Base-by-base conservation (phyloP, 2,888 invertebrate genomes). In the Allacma fusca region DNA sequence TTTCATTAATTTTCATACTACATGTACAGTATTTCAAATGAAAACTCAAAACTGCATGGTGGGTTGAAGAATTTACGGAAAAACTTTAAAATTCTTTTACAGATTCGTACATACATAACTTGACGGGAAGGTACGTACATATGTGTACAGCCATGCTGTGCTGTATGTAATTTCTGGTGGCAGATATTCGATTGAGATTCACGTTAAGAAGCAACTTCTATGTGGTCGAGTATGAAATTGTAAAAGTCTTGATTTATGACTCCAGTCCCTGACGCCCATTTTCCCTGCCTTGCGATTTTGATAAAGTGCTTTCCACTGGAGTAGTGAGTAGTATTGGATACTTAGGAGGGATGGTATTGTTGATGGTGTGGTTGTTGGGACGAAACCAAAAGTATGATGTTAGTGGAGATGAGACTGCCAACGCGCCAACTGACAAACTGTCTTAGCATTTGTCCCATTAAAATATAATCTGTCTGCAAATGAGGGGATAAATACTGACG, bases 241-340 rank as follows among this genome's bases (percentile, higher is more conserved):
- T 50, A 50, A 13, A 50, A 50, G 50, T 57, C 62, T 74, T 74
- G 74, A 74, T 74, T 74, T 74, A 74, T 50, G 44, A 44, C 74
- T 29, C 26, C 13, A 67, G 28, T 23, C 34, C 24, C 59, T 50
- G 65, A 74, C 74, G 43, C 74, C 74, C 74, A 74, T 65, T 65
- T 64, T 73, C 70, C 23, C 50, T 50, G 70, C 50, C 26, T 40
- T 70, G 50, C 50, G 59, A 59, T 72, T 72, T 72, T 72, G 72
- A 72, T 62, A 29, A 59, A 72, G 50, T 72, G 59, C 72, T 59
- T 57, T 28, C 62, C 72, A 26, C 50, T 69, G 23, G 43, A 43
- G 43, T 69, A 43, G 23, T 69, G 43, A n/a, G 40, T 68, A 29
- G 21, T 34, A 29, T 67, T 29, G 16, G 28, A 19, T 34, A 67